Base-by-base conservation (phyloP, 2,113 vertebrate species). In the Pandion haliaetus region DNA sequence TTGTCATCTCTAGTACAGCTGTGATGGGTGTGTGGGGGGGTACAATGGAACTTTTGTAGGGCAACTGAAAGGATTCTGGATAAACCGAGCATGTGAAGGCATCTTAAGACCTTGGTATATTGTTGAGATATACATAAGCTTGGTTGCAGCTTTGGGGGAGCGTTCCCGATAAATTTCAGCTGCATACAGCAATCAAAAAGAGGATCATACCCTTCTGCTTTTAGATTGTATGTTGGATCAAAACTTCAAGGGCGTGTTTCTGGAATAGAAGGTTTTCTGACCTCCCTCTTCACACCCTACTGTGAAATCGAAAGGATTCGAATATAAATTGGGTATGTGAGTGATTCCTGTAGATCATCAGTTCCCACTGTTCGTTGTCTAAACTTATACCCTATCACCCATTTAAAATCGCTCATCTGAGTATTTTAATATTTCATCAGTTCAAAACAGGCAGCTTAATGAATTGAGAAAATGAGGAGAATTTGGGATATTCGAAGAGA, bases 151-250 rank as follows among this genome's bases (percentile, higher is more conserved):
- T 72, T 71, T 29, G 54, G 78, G 50, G 74, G 5, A 32, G 45
- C 24, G 1, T 54, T 81, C 77, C 38, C 62, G 69, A 3, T 10
- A 2, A 8, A 9, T n/a, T 86, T 32, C 19, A 69, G 29, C 65
- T 67, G 61, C 34, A 1, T 2, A 3, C 3, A 40, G 25, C 0
- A 5, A 15, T 11, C 3, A 0, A 7, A 52, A 28, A 15, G 20
- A 29, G 59, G 36, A 4, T 52, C 31, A 1, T 29, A 6, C 8
- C 50, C 91, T 38, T 32, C 77, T 89, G 84, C 32, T 52, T 65
- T 50, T 14, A 32, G 44, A 25, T 69, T 9, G 16, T 32, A 5
- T 26, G 44, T 42, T 49, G 52, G 62, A 42, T 42, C 76, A 52
- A 28, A 50, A 7, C 63, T 31, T 42, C 32, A 50, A 26, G 89